These are phyloP conservation scores for Scaptomyza graminum DNA, from an alignment of 1,140 invertebrate species.

Conservation along the genomic window DNA sequence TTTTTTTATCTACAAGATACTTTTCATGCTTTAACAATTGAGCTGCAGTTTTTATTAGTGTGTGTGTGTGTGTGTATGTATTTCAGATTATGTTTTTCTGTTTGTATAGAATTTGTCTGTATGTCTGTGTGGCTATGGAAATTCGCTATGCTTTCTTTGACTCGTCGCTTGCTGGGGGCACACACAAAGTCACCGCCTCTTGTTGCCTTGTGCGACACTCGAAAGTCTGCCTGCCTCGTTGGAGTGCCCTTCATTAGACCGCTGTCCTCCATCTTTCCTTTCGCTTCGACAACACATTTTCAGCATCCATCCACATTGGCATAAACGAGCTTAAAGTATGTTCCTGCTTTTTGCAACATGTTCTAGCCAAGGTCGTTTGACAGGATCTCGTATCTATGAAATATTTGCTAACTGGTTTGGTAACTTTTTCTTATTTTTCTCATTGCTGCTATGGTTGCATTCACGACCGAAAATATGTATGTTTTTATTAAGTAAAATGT, in stretches of 20 bases:
- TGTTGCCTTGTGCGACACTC: conserved; percentile 26
- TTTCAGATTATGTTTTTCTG: neutral
- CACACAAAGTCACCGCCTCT: conserved; percentile 18
- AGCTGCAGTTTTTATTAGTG: conserved; percentile 12
- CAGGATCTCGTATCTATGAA: conserved; percentile 51
- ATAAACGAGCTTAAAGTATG: conserved; percentile 24
- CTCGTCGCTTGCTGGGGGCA: conserved; percentile 20
- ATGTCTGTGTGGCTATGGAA: conserved; percentile 11
- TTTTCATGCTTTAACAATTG: conserved; percentile 14
- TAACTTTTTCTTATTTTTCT: conserved; percentile 2
- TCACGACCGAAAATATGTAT: conserved; percentile 12
- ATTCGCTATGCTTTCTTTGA: conserved; percentile 29
- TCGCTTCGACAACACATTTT: conserved; percentile 1
- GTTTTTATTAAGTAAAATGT: too few relatives aligned
- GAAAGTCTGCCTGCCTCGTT: conserved; percentile 36
- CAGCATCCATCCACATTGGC: conserved; percentile 6
- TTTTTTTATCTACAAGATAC: conserved; percentile 29
- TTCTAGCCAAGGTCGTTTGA: conserved; percentile 73
- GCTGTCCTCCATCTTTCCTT: conserved; percentile 12
- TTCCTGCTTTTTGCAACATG: conserved; percentile 56
- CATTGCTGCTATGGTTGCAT: conserved; percentile 5
- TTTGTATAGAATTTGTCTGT: neutral
- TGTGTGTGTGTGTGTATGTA: conserved; percentile 19
- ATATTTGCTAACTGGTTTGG: conserved; percentile 60
- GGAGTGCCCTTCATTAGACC: conserved; percentile 76